A percentile compares a stretch with the other conserved stretches of the same genome.
These are phyloP conservation scores for Urocyon cinereoargenteus DNA, from an alignment of 2,797 vertebrate genomes.

Conservation along the genomic window DNA sequence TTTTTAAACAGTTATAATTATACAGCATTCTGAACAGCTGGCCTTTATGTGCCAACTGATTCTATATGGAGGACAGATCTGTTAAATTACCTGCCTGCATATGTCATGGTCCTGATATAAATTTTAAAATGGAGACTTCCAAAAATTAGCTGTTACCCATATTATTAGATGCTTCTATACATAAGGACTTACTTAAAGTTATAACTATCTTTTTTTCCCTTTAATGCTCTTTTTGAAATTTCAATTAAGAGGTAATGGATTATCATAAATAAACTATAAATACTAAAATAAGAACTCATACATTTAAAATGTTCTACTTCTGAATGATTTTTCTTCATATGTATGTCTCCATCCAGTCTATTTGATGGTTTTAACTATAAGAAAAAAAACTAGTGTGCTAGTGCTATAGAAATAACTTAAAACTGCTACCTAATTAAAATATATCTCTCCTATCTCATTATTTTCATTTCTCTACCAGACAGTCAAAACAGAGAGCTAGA, in stretches of 20 bases:
- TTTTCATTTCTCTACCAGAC: not conserved
- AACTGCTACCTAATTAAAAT: not conserved
- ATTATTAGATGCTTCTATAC: not conserved
- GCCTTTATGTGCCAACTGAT: not conserved
- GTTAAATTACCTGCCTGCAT: not conserved
- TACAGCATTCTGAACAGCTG: not conserved
- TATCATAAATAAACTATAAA: not conserved
- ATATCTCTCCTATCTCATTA: not conserved
- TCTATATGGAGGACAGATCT: not conserved
- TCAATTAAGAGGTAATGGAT: not conserved
- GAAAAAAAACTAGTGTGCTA: not conserved
- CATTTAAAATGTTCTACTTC: slow-evolving; percentile 32
- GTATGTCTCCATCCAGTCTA: not conserved
- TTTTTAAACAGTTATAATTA: not conserved
- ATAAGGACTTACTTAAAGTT: not conserved
- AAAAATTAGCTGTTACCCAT: slow-evolving; percentile 38
- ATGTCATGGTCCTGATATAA: not conserved
- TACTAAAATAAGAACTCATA: not conserved
- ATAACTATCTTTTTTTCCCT: not conserved
- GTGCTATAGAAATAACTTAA: not conserved
- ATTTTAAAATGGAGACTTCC: slow-evolving; percentile 12
- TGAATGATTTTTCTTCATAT: slow-evolving; percentile 15
- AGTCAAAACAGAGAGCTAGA: not conserved
- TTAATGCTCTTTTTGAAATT: not conserved
- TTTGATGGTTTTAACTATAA: not conserved